phyloP scores from a whole-genome alignment of 2,888 invertebrate genomes.

The Polia nebulosa region DNA sequence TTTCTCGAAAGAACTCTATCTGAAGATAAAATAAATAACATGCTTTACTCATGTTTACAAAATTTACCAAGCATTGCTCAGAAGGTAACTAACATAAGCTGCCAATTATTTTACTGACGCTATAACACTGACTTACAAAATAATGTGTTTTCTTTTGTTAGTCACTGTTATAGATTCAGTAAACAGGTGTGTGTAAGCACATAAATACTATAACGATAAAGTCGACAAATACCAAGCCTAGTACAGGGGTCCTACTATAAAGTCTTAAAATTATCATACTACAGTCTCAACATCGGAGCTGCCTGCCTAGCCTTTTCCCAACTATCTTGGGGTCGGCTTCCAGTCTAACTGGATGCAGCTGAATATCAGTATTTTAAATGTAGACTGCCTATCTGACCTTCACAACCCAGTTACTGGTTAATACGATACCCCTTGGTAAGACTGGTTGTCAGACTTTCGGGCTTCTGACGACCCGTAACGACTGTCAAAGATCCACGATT shows the following conservation, averaged over 20 bases:
- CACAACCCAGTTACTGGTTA: background rate
- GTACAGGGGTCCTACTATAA: no score
- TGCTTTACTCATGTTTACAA: background rate
- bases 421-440: background rate
- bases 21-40: background rate
- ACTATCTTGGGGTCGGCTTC: background rate
- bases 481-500: no score
- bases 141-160: no score
- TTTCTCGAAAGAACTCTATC: background rate
- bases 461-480: no score
- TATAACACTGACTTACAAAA: conserved; percentile 3
- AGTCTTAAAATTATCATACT: no score
- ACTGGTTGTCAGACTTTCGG: background rate
- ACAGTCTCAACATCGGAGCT: no score
- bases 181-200: no score
- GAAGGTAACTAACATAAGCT: background rate
- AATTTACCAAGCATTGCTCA: conserved; percentile 8
- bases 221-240: background rate
- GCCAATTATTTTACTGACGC: background rate
- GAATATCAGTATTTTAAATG: no score
- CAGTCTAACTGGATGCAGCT: background rate
- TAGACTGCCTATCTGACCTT: no score
- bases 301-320: background rate
- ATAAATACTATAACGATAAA: conserved; percentile 12
- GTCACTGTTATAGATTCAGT: no score